A percentile compares a stretch with the other conserved stretches of the same genome.
Evolutionary conservation across 1,140 invertebrate genomes (phyloP).

Genomic region (Chymomyza costata): DNA sequence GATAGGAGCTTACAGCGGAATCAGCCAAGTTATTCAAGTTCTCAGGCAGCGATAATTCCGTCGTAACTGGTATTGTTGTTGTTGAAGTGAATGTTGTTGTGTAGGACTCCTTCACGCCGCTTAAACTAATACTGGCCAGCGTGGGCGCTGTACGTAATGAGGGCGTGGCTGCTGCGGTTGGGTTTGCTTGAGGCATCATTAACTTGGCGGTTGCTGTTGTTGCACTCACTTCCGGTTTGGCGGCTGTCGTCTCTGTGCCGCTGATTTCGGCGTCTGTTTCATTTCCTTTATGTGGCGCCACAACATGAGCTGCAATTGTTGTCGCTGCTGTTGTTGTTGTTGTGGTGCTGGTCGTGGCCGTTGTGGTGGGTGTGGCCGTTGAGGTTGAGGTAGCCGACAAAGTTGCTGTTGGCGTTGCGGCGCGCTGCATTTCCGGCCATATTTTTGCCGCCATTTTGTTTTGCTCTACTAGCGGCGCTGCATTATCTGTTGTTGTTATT

Average conservation of each 20-base stretch:
- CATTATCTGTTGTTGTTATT: conserved; percentile 21
- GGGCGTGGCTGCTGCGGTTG: conserved; percentile 7
- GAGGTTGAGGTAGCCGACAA: conserved; percentile 32
- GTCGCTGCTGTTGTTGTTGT: conserved; percentile 44
- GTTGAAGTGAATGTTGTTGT: conserved; percentile 6
- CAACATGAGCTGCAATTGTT: conserved; percentile 4
- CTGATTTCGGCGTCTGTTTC: conserved; percentile 12
- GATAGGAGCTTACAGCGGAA: neutral
- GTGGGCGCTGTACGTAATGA: conserved; percentile 9
- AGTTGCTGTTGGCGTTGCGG: conserved; percentile 2
- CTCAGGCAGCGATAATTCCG: conserved; percentile 8
- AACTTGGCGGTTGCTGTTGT: conserved; percentile 15
- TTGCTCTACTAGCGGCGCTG: conserved; percentile 3
- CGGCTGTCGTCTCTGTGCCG: conserved; percentile 13
- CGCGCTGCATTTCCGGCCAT: neutral
- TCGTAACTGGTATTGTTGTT: conserved; percentile 3
- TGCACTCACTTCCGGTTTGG: neutral
- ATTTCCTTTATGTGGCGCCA: conserved; percentile 12
- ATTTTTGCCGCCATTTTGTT: conserved; percentile 1
- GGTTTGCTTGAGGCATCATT: conserved; percentile 34
- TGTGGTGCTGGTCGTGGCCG: conserved; percentile 48
- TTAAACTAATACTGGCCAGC: conserved; percentile 41
- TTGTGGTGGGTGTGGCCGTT: conserved; percentile 62
- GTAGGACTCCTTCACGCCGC: conserved; percentile 16
- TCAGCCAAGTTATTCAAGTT: neutral